Conservation (phyloP, 2,797 vertebrate species). For the Molossus alvarezi region DNA sequence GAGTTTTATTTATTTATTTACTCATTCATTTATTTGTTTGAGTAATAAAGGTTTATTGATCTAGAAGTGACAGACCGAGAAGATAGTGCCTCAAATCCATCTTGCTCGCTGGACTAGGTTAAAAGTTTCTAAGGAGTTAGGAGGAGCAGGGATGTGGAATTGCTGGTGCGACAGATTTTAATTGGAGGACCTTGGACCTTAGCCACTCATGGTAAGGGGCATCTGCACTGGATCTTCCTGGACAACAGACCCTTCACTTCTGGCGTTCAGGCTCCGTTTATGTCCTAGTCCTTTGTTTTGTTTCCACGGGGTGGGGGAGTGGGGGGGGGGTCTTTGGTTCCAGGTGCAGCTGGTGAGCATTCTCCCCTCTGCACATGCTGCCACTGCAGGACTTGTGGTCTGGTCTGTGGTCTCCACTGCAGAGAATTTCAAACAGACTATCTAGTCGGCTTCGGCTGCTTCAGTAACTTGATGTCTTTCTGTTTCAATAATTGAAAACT, state of each 20-base stretch:
- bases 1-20: neutral
- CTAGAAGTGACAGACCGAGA: neutral
- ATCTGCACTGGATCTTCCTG: neutral
- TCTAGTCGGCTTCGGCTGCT: neutral
- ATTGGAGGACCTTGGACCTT: neutral
- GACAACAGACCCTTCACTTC: neutral
- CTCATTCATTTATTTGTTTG: neutral
- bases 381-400: neutral
- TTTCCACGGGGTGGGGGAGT: neutral
- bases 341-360: neutral
- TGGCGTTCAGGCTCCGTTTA: neutral
- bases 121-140: neutral
- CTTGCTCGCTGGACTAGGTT: neutral
- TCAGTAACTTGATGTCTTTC: slow-evolving; percentile 12
- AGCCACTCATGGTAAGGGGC: neutral
- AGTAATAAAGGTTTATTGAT: neutral
- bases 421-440: neutral
- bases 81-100: neutral
- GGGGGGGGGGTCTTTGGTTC: neutral
- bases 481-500: slow-evolving; percentile 35
- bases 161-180: neutral
- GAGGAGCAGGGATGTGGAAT: neutral
- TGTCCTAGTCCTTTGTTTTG: neutral
- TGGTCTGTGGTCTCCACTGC: neutral
- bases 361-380: neutral